A percentile compares a stretch with the other conserved stretches of the same genome.
Evolutionary conservation across 2,113 vertebrate genomes (phyloP).

Genomic region (Pavo muticus): DNA sequence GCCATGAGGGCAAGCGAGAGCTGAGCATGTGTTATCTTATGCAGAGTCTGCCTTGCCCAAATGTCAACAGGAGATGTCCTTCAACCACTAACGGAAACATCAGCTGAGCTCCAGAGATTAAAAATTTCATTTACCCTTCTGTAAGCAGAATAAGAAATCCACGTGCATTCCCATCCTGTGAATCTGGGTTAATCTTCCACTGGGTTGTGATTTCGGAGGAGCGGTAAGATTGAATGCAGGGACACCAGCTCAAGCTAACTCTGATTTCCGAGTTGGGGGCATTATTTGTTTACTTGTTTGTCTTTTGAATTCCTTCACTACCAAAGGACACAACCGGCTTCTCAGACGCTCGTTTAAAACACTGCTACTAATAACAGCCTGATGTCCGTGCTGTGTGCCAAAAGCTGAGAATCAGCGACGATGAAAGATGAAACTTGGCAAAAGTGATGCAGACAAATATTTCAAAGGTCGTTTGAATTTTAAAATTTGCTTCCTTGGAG

Average conservation of each 20-base stretch:
- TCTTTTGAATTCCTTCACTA: not conserved
- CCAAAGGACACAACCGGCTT: not conserved
- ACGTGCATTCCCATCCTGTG: conserved; percentile 8
- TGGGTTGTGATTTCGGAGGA: conserved; percentile 43
- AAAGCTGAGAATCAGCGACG: not conserved
- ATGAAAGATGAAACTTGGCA: conserved; percentile 65
- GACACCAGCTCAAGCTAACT: not conserved
- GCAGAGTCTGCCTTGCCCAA: not conserved
- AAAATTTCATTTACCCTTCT: not conserved
- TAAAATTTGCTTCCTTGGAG: conserved; percentile 59
- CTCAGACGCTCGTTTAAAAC: not conserved
- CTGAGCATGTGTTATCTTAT: not conserved
- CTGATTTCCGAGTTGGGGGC: not conserved
- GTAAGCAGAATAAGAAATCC: conserved; percentile 29
- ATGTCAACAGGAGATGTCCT: not conserved
- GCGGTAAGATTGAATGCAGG: conserved; percentile 42
- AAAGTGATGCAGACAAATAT: conserved; percentile 23
- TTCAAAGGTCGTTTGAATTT: conserved; percentile 54
- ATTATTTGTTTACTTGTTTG: not conserved
- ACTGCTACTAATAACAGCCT: not conserved
- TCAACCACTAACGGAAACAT: not conserved
- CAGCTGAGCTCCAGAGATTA: not conserved
- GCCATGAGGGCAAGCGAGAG: rapidly evolving
- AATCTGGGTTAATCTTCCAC: conserved; percentile 31
- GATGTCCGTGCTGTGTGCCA: not conserved